Evolutionary conservation across 2,113 vertebrate species (phyloP), one percentile per base, ranked within the genome.

Genomic region (Salvelinus namaycush): DNA sequence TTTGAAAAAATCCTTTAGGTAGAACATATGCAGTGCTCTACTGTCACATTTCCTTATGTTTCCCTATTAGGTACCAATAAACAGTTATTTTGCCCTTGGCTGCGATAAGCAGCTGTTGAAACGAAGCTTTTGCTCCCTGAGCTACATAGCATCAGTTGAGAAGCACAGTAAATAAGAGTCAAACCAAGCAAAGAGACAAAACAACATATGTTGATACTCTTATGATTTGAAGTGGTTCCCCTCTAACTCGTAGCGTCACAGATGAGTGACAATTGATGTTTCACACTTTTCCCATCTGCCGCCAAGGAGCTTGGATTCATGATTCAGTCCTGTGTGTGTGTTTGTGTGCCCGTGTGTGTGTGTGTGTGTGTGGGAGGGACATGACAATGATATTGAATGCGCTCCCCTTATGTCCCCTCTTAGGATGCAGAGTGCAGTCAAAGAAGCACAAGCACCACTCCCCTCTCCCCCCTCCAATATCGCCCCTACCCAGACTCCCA

Each of bases 181-280:
- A 87, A 78, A 84, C 81, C 84, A 86, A 89, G 87, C 83, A 89
- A 89, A 86, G 78, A 87, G 78, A 89, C 85, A 87, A 91, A 90
- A 90, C 90, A 91, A 90, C 92, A 94, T 92, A 94, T 93, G 93
- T 80, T 91, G 81, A 81, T 81, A 78, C 72, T 89, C 88, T 81
- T 83, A 81, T 83, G 90, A 87, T 89, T 80, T 80, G 81, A 89
- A 80, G 85, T 81, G 83, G 89, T 91, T 92, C 76, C 82, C 87
- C 87, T 90, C 88, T 92, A 90, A 89, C 92, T 88, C 88, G 87
- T 81, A 69, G 85, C 88, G 85, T 85, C 89, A 92, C 91, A 91
- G 90, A 89, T 95, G 94, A 96, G 91, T 95, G 94, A 94, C 94
- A 90, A 91, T 89, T 90, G 91, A 92, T 87, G 92, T 87, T 94